Base-by-base conservation (phyloP, 2,797 vertebrate species). In the Erpetoichthys calabaricus region DNA sequence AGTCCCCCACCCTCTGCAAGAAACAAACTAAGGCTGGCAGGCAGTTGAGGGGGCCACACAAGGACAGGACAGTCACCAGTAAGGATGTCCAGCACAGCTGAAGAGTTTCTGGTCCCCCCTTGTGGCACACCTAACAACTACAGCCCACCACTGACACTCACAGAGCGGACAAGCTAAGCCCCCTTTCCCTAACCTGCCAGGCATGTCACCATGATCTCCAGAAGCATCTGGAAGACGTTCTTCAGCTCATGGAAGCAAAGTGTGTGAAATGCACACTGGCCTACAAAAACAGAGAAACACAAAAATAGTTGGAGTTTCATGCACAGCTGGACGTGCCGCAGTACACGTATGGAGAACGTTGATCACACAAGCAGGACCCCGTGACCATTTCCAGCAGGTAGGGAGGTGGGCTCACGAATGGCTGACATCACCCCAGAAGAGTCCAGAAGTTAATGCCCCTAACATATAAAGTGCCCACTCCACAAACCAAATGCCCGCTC, bases 311-410 rank as follows among this genome's bases (percentile, higher is more conserved):
- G n/a, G 9, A 47, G 47, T 55, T 55, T 55, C 42, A 4, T 4
- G 25, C 25, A 57, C 76, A 98, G 94, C 89, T 98, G 98, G 57
- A 98, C 89, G 68, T 92, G 73, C 63, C 93, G 94, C 66, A 98
- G 82, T 68, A 91, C 73, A 2, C 86, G 89, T 64, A 94, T 86
- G 61, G 94, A 97, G 99, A 98, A 42, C 80, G 86, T 73, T 99
- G 92, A 0, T 97, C 95, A 66, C 94, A 98, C 77, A 89, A 94
- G 5, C 91, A 94, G 80, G 87, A 87, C 79, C 86, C 93, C 8
- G 89, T 92, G 71, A 94, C 80, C 94, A 98, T 97, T 75, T 96
- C 91, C 0, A 95, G 93, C 64, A 99, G 87, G 3, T 89, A 75
- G 0, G 87, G 73, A 60, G 97, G 75, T 0, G 94, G 91, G 8